Evolutionary conservation across 1,140 invertebrate genomes (phyloP).

Genomic region (Drosophila orosa): DNA sequence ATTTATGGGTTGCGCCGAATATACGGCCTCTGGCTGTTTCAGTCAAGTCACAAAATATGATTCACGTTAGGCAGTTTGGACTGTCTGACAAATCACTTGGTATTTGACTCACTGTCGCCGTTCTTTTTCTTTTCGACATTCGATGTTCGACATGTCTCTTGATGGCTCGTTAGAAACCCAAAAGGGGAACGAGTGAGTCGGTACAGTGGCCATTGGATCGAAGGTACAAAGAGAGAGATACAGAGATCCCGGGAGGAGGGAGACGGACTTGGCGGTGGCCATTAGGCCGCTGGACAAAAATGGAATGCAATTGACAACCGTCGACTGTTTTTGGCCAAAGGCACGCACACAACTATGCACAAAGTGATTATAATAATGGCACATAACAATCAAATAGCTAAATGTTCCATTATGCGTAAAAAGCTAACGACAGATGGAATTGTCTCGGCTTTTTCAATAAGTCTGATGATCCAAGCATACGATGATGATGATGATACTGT

Average conservation of each 20-base stretch:
- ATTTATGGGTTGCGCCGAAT: neutral
- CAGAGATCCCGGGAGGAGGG: neutral
- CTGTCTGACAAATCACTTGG: constrained; percentile 63
- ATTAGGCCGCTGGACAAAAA: constrained; percentile 57
- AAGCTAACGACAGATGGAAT: constrained; percentile 7
- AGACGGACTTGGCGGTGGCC: constrained; percentile 29
- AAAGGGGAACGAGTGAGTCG: constrained; percentile 45
- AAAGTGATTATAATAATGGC: constrained; percentile 50
- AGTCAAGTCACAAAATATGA: neutral
- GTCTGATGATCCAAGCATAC: constrained; percentile 18
- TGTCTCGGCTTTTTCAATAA: constrained; percentile 8
- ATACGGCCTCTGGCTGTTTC: neutral
- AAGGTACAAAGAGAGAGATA: neutral
- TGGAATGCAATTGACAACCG: constrained; percentile 51
- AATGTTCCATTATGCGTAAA: constrained; percentile 68
- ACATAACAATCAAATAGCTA: constrained; percentile 61
- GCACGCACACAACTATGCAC: constrained; percentile 43
- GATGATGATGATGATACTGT: constrained; percentile 27
- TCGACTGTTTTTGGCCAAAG: constrained; percentile 65
- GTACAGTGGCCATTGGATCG: constrained; percentile 9
- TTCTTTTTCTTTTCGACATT: constrained; percentile 18
- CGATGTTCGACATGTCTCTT: constrained; percentile 35
- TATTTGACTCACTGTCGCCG: constrained; percentile 42
- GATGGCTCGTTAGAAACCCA: constrained; percentile 67
- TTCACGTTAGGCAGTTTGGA: constrained; percentile 10